Base-by-base conservation (phyloP, 2,113 vertebrate species). In the Phalacrocorax carbo region DNA sequence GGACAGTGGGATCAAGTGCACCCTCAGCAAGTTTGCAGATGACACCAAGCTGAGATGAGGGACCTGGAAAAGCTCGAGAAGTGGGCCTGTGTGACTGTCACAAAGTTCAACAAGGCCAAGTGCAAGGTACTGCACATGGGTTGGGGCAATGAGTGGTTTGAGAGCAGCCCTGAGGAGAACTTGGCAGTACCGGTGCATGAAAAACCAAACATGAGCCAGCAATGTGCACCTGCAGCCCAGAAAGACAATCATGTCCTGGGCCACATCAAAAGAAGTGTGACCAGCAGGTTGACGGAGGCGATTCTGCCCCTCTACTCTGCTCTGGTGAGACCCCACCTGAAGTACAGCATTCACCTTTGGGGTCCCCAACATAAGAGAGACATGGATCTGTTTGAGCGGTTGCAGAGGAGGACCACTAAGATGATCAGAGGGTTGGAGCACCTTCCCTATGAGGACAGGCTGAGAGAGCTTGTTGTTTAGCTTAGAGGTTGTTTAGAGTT, bases 321-420 rank as follows among this genome's bases (percentile, higher is more conserved):
- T 49, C 46, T 70, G 0, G 4, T 36, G 36, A 72, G 49, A 40
- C 70, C 6, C 8, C 2, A 20, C 36, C 14, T 40, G 15, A 3
- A 40, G 49, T 40, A 8, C 10, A 54, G 36, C 1, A 2, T 30
- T 11, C 20, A 23, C 49, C 5, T 52, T 19, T 29, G 49, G 10
- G 19, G 49, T 7, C n/a, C 14, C n/a, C 69, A 22, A 2, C 7
- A 2, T 11, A 25, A 13, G 66, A 36, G 1, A 5, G 27, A 14
- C 22, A 10, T 6, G 9, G 52, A 73, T 12, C 22, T 57, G 15
- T 1, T 73, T 0, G 1, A 42, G 22, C 0, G 1, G 2, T 14
- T 34, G 30, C 52, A 26, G 8, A 23, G 36, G 29, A 55, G 46
- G 46, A 23, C 34, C 16, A 10, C 4, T 3, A 49, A 69, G 32